These are phyloP conservation scores for Pediacus dermestoides DNA, from an alignment of 2,888 invertebrate species.

Conservation along the genomic window DNA sequence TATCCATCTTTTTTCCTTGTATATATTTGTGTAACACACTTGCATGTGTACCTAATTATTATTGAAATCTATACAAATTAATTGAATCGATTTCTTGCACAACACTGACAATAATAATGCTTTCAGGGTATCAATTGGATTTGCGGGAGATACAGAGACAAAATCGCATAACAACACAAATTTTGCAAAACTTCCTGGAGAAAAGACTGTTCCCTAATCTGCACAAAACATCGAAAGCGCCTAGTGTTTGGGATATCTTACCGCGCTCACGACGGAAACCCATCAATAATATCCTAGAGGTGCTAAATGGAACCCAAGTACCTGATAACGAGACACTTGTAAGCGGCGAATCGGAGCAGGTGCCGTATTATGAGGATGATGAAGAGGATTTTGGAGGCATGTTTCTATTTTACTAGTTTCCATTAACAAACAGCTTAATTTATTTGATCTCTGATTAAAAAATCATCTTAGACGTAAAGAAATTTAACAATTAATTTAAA, in stretches of 20 bases:
- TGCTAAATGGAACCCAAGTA: constrained; percentile 30
- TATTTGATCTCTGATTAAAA: no score
- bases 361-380: constrained; percentile 56
- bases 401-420: no score
- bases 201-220: constrained; percentile 62
- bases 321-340: constrained; percentile 55
- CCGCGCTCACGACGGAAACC: constrained; percentile 48
- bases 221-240: constrained; percentile 50
- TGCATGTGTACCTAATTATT: no score
- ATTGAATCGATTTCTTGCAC: no score
- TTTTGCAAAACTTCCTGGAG: constrained; percentile 69
- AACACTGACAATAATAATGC: constrained; percentile 25
- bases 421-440: no score
- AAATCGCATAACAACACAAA: constrained; percentile 74
- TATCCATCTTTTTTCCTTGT: no score
- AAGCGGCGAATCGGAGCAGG: constrained; percentile 69
- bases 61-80: no score
- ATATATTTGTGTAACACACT: no score
- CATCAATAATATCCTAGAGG: constrained; percentile 40
- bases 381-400: constrained; percentile 47
- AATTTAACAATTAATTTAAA: no score
- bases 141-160: constrained; percentile 65
- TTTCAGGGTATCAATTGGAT: constrained; percentile 48
- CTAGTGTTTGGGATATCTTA: constrained; percentile 64
- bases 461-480: no score